These are phyloP conservation scores for Gibbula magus DNA, from an alignment of 2,888 invertebrate species.

Conservation along the genomic window DNA sequence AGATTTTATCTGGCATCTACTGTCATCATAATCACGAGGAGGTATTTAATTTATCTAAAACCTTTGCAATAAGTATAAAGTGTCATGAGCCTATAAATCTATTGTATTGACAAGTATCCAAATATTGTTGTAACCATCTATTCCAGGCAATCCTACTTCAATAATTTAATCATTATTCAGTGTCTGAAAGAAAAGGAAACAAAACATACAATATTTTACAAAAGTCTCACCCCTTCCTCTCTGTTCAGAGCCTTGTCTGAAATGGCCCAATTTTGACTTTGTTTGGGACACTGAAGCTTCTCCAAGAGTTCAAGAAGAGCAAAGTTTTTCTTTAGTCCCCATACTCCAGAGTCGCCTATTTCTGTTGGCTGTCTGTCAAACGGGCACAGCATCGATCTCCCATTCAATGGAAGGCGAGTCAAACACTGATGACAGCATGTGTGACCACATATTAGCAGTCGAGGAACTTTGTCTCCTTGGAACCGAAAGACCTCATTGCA, in stretches of 20 bases:
- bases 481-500: constrained; percentile 79
- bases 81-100: too few species aligned
- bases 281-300: constrained; percentile 74
- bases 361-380: constrained; percentile 79
- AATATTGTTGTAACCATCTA: background rate
- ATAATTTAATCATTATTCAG: background rate
- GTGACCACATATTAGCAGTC: constrained; percentile 75
- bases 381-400: constrained; percentile 77
- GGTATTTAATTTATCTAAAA: too few species aligned
- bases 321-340: constrained; percentile 78
- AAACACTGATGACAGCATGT: constrained; percentile 80
- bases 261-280: constrained; percentile 45
- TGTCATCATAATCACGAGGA: too few species aligned
- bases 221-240: constrained; percentile 63
- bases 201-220: background rate
- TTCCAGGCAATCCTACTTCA: background rate
- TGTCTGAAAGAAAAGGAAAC: background rate
- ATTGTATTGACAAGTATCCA: too few species aligned
- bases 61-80: too few species aligned
- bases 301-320: constrained; percentile 79
- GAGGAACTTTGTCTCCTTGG: constrained; percentile 79
- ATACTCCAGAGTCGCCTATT: constrained; percentile 72
- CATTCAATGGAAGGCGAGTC: constrained; percentile 75
- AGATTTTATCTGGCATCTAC: too few species aligned
- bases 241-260: constrained; percentile 58